Conservation (phyloP, 92 coral and sea anemone genomes). For the Phenganax marumi region DNA sequence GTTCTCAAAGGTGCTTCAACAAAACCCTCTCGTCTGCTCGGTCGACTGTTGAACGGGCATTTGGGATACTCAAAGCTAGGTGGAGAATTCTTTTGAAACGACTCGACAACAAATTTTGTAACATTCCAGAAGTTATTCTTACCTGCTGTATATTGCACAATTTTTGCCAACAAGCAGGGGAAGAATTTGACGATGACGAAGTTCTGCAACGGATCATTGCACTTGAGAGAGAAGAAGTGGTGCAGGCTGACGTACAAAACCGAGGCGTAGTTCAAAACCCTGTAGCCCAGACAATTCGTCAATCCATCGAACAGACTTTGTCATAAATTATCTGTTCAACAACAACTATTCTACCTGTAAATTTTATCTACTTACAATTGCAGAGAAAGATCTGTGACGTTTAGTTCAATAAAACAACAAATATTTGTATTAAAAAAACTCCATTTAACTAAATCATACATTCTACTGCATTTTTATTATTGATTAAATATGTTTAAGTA, state of each 20-base stretch:
- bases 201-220: slow-evolving; percentile 30
- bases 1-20: no score
- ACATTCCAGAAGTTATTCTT: slow-evolving; percentile 37
- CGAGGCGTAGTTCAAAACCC: no score
- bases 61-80: slow-evolving; percentile 45
- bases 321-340: neutral
- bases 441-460: no score
- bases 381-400: neutral
- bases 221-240: slow-evolving; percentile 37
- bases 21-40: no score
- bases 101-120: slow-evolving; percentile 35
- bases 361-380: neutral
- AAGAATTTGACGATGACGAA: no score
- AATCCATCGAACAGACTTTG: neutral
- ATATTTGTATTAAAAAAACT: no score
- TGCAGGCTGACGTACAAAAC: neutral
- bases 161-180: slow-evolving; percentile 54
- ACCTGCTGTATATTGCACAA: slow-evolving; percentile 53
- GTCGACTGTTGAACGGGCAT: no score
- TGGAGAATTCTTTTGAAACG: slow-evolving; percentile 53
- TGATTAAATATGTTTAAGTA: no score
- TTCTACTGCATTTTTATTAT: no score
- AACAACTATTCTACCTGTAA: neutral
- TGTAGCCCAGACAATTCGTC: no score
- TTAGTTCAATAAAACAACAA: neutral